phyloP scores from a whole-genome alignment of 2,888 invertebrate species.

The Teleogryllus oceanicus region DNA sequence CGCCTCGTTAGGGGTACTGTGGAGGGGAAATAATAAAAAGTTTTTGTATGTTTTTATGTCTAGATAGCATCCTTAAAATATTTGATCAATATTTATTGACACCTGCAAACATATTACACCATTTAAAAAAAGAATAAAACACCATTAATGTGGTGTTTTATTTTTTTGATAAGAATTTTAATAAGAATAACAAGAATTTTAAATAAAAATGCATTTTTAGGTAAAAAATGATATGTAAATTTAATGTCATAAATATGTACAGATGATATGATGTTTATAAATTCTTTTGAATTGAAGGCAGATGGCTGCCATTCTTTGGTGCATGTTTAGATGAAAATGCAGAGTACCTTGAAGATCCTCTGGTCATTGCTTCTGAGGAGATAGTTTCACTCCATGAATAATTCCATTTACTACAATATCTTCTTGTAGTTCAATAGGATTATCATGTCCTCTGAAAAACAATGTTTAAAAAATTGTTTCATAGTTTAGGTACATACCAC shows the following conservation, averaged over 20 bases:
- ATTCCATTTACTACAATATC: not conserved
- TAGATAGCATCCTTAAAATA: no score
- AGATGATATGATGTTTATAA: not conserved
- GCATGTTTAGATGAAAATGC: not conserved
- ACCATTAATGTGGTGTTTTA: no score
- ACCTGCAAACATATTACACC: no score
- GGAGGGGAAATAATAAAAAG: no score
- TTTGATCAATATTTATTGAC: no score
- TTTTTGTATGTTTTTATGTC: no score
- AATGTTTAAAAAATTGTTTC: not conserved
- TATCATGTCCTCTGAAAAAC: not conserved
- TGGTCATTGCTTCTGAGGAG: not conserved
- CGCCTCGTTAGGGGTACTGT: no score
- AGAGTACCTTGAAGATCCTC: not conserved
- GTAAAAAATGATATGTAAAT: not conserved
- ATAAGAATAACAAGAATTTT: no score
- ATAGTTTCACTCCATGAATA: not conserved
- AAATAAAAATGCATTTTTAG: no score
- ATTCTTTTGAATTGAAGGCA: not conserved
- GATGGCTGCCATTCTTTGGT: not conserved
- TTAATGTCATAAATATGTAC: not conserved
- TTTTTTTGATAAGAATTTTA: no score
- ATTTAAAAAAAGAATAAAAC: no score
- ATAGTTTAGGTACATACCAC: not conserved
- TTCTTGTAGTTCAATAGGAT: not conserved